Percentiles rank a stretch among this genome's conserved stretches.
phyloP scores from a whole-genome alignment of 1,140 invertebrate genomes.

The Heliconius eleuchia region DNA sequence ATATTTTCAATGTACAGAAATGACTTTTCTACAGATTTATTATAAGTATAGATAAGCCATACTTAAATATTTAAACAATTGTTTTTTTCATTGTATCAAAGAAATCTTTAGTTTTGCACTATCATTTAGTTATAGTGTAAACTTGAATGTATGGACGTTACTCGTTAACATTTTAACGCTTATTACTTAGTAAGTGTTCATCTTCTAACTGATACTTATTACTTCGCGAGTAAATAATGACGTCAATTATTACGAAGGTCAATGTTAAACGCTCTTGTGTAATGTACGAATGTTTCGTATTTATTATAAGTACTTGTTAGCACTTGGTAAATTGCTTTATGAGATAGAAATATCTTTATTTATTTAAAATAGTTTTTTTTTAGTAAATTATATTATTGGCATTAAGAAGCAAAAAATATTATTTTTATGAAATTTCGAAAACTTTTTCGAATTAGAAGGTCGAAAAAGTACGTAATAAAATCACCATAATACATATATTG shows the following conservation, averaged over 20 bases:
- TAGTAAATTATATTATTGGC: not conserved
- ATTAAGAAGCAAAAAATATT: not conserved
- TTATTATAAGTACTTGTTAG: not conserved
- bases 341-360: not conserved
- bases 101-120: not conserved
- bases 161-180: not conserved
- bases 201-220: conserved; percentile 2
- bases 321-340: not conserved
- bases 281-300: not conserved
- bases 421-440: too few species aligned
- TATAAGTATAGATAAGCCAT: not conserved
- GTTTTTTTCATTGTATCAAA: not conserved
- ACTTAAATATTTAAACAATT: not conserved
- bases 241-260: conserved; percentile 17
- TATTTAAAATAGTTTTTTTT: not conserved
- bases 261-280: conserved; percentile 6
- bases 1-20: too few species aligned
- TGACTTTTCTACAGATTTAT: too few species aligned
- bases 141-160: not conserved
- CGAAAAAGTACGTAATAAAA: too few species aligned
- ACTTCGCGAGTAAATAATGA: conserved; percentile 22
- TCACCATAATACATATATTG: too few species aligned
- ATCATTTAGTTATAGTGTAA: not conserved
- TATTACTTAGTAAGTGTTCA: conserved; percentile 6
- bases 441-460: too few species aligned